Base-by-base conservation (phyloP, 1,140 invertebrate species). In the Lordiphosa collinella region DNA sequence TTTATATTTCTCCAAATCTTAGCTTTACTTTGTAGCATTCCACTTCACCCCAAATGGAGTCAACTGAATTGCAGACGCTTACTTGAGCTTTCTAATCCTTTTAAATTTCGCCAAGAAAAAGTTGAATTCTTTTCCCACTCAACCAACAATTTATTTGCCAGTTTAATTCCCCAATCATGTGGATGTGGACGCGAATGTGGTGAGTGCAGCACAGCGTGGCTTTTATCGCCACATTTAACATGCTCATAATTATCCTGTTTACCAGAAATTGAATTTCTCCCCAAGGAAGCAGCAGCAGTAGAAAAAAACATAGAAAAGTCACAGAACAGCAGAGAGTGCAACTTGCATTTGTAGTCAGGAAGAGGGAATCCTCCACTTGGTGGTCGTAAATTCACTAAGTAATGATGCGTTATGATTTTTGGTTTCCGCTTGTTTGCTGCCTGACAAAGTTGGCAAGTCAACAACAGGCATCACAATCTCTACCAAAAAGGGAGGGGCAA, bases 191-290 rank as follows among this genome's bases (percentile, higher is more conserved):
- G 25, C 8, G 25, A 29, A 29, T 29, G 25, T 29, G 25, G 25
- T 29, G 25, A 29, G 25, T 29, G 78, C 79, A 78, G 53, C 72
- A 67, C 79, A 85, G 78, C 78, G 68, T 84, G 72, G 72, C 76
- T 78, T 85, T 87, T 87, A 85, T 87, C 86, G 86, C 75, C 72
- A 85, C 85, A 87, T 87, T 87, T 87, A 87, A 87, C 86, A 80
- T 74, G 84, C 79, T 82, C 85, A 74, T 87, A 88, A 87, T 87
- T 87, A 86, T 86, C 85, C 79, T 87, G 79, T 87, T 87, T 86
- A 87, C 72, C 68, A 78, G 71, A 73, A 86, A 88, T 87, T 84
- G 79, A 84, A 84, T 84, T 84, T 84, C 79, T 44, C 10, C 41
- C 22, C 22, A 44, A 47, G 13, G 44, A 47, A 22, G 31, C 25